Base-by-base conservation (phyloP, 2,797 vertebrate species). In the Eulemur mongoz region DNA sequence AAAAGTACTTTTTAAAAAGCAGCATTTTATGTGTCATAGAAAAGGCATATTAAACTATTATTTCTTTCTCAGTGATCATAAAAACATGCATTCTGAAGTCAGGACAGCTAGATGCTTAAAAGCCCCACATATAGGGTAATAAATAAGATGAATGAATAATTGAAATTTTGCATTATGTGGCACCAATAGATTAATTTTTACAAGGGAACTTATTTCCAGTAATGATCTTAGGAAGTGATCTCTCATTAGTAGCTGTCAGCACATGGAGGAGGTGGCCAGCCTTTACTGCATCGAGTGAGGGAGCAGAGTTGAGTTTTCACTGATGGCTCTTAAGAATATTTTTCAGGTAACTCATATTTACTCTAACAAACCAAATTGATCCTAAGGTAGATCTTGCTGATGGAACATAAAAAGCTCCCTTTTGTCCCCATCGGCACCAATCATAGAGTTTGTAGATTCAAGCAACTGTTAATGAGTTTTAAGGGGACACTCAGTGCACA, bases 91-190 rank as follows among this genome's bases (percentile, higher is more conserved):
- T 97, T 96, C 95, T 96, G 43, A 97, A 98, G 79, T 54, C 75
- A 97, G 87, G 92, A 96, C 63, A 98, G 93, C 67, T 97, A 96
- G 92, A 97, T 96, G 61, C 92, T 98, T 97, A 98, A 96, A 97
- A 97, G 61, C 89, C 85, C 85, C 96, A 94, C 38, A 59, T 76
- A 89, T 63, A 96, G 94, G 73, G 45, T 97, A 97, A 99, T 98
- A 98, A 98, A 98, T 98, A 98, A 98, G 92, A 96, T 50, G n/a
- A 94, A 98, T 98, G 96, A 98, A 98, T 98, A 98, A 98, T 98
- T 98, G 92, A 98, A 97, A 97, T 97, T 96, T 98, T 98, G 97
- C 96, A 91, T 97, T 97, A 73, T 93, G n/a, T 97, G 94, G 75
- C 93, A 98, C 97, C 89, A 94, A 94, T 96, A 97, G 96, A 97